Percentiles rank a stretch among this genome's conserved stretches.
Conservation (phyloP, 2,888 invertebrate genomes). For the Cryptocheilus praepositus region DNA sequence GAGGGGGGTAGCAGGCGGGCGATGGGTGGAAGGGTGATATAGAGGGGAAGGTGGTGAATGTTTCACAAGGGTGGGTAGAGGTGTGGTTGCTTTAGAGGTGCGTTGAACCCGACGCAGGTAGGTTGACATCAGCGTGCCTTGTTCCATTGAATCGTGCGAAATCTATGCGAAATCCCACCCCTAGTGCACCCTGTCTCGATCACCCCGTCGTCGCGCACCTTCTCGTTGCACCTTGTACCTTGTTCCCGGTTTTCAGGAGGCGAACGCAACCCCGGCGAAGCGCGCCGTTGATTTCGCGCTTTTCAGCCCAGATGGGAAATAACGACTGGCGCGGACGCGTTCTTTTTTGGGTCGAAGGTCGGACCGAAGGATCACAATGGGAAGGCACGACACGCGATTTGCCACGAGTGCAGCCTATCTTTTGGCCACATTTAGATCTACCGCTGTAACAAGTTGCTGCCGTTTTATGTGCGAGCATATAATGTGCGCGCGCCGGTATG, state of each 20-base stretch:
- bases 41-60: conserved; percentile 65
- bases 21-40: conserved; percentile 54
- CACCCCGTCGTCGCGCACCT: not conserved
- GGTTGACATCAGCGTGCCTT: conserved; percentile 71
- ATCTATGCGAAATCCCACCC: conserved; percentile 68
- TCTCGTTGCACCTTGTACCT: not conserved
- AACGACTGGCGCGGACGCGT: no score
- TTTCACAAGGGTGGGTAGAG: conserved; percentile 68
- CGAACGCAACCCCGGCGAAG: conserved; percentile 1
- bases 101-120: conserved; percentile 73
- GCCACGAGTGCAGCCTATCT: not conserved
- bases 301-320: not conserved
- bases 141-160: conserved; percentile 72
- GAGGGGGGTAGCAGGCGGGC: conserved; percentile 32
- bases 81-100: conserved; percentile 74
- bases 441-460: no score
- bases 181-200: conserved; percentile 9
- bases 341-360: no score
- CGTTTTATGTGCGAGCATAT: no score
- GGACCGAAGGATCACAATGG: conserved; percentile 21
- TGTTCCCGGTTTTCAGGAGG: not conserved
- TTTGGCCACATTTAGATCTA: not conserved
- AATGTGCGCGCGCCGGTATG: no score
- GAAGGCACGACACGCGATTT: conserved; percentile 25
- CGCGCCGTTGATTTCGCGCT: conserved; percentile 30